Conservation (phyloP, 2,113 vertebrate species). For the Caranx ignobilis region DNA sequence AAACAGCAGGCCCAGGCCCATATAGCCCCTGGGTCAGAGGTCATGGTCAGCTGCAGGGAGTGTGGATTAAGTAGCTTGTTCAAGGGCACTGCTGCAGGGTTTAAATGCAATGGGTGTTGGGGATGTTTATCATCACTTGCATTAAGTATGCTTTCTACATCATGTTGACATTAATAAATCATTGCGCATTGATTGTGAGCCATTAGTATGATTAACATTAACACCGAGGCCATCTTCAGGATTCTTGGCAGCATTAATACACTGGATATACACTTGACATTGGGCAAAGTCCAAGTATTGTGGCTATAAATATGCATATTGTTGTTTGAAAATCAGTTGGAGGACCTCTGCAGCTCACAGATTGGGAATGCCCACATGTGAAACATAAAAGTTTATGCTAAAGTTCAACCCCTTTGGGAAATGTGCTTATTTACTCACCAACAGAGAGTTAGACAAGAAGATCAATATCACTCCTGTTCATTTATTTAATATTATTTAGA, state of each 20-base stretch:
- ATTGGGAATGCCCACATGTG: too few species aligned
- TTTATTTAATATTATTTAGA: background rate
- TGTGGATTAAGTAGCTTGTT: constrained; percentile 5
- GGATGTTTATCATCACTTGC: constrained; percentile 20
- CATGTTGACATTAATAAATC: constrained; percentile 33
- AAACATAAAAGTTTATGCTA: background rate
- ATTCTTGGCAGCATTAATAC: constrained; percentile 3
- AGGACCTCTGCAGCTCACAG: too few species aligned
- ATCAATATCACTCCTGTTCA: background rate
- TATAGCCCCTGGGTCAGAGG: background rate
- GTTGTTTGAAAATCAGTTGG: too few species aligned
- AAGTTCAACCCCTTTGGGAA: background rate
- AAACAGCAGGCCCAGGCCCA: too few species aligned
- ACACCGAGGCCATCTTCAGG: background rate
- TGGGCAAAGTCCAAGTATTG: background rate
- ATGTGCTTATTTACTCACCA: too few species aligned
- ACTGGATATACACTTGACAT: background rate
- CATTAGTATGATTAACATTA: constrained; percentile 41
- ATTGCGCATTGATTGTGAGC: constrained; percentile 30
- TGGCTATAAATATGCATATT: too few species aligned
- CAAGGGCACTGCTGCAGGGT: background rate
- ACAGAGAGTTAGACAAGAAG: background rate
- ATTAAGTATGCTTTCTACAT: constrained; percentile 13
- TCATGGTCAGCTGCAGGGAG: background rate
- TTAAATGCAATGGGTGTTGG: background rate